Conservation (phyloP, 2,113 vertebrate genomes). For the Pseudorasbora parva region DNA sequence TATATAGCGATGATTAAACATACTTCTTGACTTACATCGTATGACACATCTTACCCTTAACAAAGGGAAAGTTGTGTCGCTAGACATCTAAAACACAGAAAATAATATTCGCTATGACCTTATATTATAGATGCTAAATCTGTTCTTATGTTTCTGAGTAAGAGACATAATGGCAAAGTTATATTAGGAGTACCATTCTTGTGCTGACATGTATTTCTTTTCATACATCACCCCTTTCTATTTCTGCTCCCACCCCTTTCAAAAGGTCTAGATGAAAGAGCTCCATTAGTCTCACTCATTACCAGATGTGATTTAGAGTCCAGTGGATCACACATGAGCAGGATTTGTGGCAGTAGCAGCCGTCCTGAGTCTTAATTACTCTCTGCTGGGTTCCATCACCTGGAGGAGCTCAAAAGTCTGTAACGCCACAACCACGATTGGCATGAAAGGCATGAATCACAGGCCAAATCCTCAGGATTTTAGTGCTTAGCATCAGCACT, state of each 20-base stretch:
- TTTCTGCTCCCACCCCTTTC: neutral
- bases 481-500: slow-evolving; percentile 42
- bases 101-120: too few relatives aligned
- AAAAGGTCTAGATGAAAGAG: slow-evolving; percentile 29
- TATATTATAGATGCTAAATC: neutral
- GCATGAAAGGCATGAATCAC: slow-evolving; percentile 38
- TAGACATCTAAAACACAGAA: too few relatives aligned
- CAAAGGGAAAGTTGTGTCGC: too few relatives aligned
- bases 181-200: slow-evolving; percentile 2
- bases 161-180: neutral
- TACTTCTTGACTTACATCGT: too few relatives aligned
- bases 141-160: neutral
- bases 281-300: slow-evolving; percentile 38
- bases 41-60: too few relatives aligned
- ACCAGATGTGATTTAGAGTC: slow-evolving; percentile 7
- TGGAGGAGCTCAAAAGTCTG: slow-evolving; percentile 30
- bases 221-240: neutral
- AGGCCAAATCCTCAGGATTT: slow-evolving; percentile 48
- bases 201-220: neutral
- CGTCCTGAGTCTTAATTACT: slow-evolving; percentile 34
- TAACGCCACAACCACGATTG: slow-evolving; percentile 15
- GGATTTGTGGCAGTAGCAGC: slow-evolving; percentile 28
- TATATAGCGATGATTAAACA: too few relatives aligned
- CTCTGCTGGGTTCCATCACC: slow-evolving; percentile 44
- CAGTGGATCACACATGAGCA: slow-evolving; percentile 39